Conservation (phyloP, 30 jellyfish, hydroid and myxozoan genomes). For the Morbakka virulenta region DNA sequence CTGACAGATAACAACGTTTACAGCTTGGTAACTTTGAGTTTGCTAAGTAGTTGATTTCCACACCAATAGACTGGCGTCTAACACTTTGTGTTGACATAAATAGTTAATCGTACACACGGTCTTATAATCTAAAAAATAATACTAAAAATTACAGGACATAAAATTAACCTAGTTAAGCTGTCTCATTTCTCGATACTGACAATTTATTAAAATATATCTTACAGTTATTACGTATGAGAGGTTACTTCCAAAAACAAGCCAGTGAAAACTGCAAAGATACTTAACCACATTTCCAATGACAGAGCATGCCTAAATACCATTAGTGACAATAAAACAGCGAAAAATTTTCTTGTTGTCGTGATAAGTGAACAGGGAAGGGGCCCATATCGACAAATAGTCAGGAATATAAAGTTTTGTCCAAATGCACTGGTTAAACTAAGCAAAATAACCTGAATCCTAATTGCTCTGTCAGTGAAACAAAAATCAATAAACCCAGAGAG, state of each 20-base stretch:
- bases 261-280: conserved; percentile 40
- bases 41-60: no score
- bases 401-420: conserved; percentile 76
- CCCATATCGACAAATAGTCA: conserved; percentile 64
- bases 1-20: no score
- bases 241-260: conserved; percentile 63
- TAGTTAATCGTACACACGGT: no score
- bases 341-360: conserved; percentile 82
- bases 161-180: no score
- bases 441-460: conserved; percentile 5
- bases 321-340: conserved; percentile 57
- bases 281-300: conserved; percentile 33
- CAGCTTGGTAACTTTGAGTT: no score
- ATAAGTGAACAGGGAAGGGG: conserved; percentile 77
- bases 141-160: no score
- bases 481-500: conserved; percentile 13
- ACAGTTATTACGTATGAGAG: no score
- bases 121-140: no score
- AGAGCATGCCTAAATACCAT: conserved; percentile 46
- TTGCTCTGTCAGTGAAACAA: background rate
- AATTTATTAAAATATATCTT: no score
- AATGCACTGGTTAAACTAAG: conserved; percentile 62
- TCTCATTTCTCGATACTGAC: no score
- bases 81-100: no score
- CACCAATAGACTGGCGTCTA: no score